A percentile compares a stretch with the other conserved stretches of the same genome.
These are phyloP conservation scores for Chondrilla cf. caribensis DNA, from an alignment of 37 sponge, comb jelly and placozoan genomes.

Conservation along the genomic window DNA sequence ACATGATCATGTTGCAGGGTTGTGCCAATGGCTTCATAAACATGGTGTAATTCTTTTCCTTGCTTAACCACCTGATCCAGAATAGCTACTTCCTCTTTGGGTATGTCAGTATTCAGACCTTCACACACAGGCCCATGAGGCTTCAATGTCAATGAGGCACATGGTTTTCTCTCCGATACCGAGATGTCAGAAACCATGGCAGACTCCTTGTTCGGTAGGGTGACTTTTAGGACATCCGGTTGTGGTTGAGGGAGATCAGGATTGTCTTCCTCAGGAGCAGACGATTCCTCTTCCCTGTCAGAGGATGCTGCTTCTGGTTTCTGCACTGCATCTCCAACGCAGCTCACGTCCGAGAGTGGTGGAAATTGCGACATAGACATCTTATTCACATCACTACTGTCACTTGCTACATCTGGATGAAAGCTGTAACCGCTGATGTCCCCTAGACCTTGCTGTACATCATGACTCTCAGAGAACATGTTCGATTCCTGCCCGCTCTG, in stretches of 20 bases:
- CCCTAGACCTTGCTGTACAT: too few relatives aligned
- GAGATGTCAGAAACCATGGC: slow-evolving; percentile 57
- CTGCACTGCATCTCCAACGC: too few relatives aligned
- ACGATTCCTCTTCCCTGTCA: too few relatives aligned
- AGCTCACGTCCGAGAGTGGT: too few relatives aligned
- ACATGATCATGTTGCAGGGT: slow-evolving; percentile 64
- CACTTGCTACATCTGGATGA: too few relatives aligned
- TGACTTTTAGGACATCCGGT: background rate
- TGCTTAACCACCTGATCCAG: slow-evolving; percentile 67
- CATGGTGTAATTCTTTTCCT: slow-evolving; percentile 55
- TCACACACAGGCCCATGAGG: slow-evolving; percentile 58
- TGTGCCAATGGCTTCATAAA: slow-evolving; percentile 72
- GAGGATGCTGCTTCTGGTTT: too few relatives aligned
- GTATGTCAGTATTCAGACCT: slow-evolving; percentile 69
- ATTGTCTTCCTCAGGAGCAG: background rate
- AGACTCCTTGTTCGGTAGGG: background rate
- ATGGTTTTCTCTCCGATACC: slow-evolving; percentile 71
- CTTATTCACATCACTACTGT: too few relatives aligned
- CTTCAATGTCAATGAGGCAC: slow-evolving; percentile 48
- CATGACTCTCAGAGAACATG: too few relatives aligned
- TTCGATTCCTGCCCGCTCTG: too few relatives aligned
- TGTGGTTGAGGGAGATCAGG: background rate
- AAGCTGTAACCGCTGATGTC: too few relatives aligned
- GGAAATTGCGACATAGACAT: too few relatives aligned
- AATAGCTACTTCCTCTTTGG: slow-evolving; percentile 22